Evolutionary conservation across 2,797 vertebrate species (phyloP).

Genomic region (Kryptopterus vitreolus): DNA sequence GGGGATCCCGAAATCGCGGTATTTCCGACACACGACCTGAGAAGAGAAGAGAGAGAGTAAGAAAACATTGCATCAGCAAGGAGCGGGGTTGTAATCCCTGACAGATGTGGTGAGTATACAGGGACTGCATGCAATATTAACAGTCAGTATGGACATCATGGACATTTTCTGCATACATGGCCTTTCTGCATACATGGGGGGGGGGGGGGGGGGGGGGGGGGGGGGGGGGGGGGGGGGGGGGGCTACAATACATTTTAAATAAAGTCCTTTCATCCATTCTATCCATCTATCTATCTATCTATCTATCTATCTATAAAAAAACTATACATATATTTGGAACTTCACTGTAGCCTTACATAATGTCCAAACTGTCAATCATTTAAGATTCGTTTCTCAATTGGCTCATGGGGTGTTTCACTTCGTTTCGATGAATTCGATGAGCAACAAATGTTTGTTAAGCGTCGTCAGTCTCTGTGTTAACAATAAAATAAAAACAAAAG

Average conservation of each 20-base stretch:
- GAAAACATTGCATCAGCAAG: background rate
- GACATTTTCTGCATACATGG: too few relatives aligned
- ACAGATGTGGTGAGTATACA: background rate
- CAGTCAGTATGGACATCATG: slow-evolving; percentile 9
- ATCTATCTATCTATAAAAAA: too few relatives aligned
- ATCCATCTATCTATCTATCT: too few relatives aligned
- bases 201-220: too few relatives aligned
- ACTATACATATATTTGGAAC: background rate
- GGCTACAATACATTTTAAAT: too few relatives aligned
- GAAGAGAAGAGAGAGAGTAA: background rate
- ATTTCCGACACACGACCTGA: slow-evolving; percentile 85
- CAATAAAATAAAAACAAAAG: too few relatives aligned
- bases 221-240: too few relatives aligned
- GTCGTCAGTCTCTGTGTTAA: background rate
- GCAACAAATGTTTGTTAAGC: background rate
- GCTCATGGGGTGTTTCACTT: background rate
- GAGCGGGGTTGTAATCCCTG: background rate
- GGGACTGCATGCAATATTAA: background rate
- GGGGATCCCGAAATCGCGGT: slow-evolving; percentile 79
- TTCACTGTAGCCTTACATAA: background rate
- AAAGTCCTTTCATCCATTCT: too few relatives aligned
- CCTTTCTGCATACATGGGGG: too few relatives aligned
- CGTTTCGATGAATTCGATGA: background rate
- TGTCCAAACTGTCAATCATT: background rate
- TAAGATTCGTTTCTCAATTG: background rate